phyloP scores from a whole-genome alignment of 92 coral and sea anemone species.

The Parazoanthus darwini region DNA sequence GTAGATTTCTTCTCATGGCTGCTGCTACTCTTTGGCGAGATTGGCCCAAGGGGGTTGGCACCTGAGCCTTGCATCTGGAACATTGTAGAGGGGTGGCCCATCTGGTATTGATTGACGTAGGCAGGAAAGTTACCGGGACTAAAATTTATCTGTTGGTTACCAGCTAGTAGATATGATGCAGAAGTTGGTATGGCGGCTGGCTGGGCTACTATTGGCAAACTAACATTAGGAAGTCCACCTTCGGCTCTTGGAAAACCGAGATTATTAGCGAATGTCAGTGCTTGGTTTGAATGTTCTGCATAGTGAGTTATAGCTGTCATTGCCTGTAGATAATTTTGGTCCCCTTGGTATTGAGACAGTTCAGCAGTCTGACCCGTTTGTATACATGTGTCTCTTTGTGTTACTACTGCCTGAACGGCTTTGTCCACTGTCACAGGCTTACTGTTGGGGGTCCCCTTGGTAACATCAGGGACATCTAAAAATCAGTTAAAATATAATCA shows the following conservation, averaged over 20 bases:
- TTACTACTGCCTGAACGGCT: constrained; percentile 48
- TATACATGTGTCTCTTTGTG: constrained; percentile 31
- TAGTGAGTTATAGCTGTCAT: constrained; percentile 29
- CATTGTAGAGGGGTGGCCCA: neutral
- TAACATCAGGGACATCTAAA: constrained; percentile 54
- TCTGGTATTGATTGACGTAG: constrained; percentile 16
- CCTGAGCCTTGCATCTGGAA: neutral
- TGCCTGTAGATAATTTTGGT: constrained; percentile 19
- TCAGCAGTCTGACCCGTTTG: constrained; percentile 46
- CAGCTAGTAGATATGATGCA: neutral
- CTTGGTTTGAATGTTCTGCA: constrained; percentile 35
- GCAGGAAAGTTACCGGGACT: constrained; percentile 2
- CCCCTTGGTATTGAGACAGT: neutral
- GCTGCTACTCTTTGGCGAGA: neutral
- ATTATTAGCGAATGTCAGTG: neutral
- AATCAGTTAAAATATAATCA: neutral
- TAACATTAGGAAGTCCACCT: neutral
- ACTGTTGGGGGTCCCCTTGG: constrained; percentile 34
- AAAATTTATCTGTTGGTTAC: constrained; percentile 8
- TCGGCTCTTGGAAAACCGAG: constrained; percentile 5
- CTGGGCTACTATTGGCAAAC: neutral
- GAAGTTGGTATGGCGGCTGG: neutral
- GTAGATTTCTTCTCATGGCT: constrained; percentile 4
- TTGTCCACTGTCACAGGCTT: constrained; percentile 11
- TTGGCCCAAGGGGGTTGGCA: neutral